Evolutionary conservation across 2,888 invertebrate species (phyloP).

Genomic region (Microctonus brassicae): DNA sequence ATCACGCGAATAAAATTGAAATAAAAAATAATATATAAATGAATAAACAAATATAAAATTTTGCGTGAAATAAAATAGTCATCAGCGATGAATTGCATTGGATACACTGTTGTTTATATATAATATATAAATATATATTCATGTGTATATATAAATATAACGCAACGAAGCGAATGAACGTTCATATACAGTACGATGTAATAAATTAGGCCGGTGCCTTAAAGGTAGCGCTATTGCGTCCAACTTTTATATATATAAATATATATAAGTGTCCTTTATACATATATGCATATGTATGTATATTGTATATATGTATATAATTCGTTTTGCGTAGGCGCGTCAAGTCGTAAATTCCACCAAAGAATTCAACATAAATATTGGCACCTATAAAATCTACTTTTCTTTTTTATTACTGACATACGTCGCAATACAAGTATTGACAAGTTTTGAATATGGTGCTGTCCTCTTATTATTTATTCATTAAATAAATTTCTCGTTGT

Average conservation of each 20-base stretch:
- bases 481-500: not conserved
- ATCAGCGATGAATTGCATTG: too few relatives aligned
- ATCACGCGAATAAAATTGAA: too few relatives aligned
- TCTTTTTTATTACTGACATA: slow-evolving; percentile 19
- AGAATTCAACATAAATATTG: slow-evolving; percentile 43
- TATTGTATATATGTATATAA: too few relatives aligned
- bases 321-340: slow-evolving; percentile 37
- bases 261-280: slow-evolving; percentile 10
- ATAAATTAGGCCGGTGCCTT: slow-evolving; percentile 34
- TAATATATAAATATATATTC: too few relatives aligned
- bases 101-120: too few relatives aligned
- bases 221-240: slow-evolving; percentile 37
- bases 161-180: slow-evolving; percentile 4
- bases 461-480: not conserved
- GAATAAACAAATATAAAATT: too few relatives aligned
- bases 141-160: slow-evolving; percentile 18
- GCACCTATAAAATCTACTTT: slow-evolving; percentile 37
- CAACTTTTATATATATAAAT: not conserved
- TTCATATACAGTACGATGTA: not conserved
- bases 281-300: not conserved
- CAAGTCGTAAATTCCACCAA: slow-evolving; percentile 39
- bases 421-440: not conserved
- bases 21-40: too few relatives aligned
- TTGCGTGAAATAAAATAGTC: too few relatives aligned
- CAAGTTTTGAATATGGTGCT: not conserved